Conservation (phyloP, 2,797 vertebrate genomes). For the Gallinago solitaria region DNA sequence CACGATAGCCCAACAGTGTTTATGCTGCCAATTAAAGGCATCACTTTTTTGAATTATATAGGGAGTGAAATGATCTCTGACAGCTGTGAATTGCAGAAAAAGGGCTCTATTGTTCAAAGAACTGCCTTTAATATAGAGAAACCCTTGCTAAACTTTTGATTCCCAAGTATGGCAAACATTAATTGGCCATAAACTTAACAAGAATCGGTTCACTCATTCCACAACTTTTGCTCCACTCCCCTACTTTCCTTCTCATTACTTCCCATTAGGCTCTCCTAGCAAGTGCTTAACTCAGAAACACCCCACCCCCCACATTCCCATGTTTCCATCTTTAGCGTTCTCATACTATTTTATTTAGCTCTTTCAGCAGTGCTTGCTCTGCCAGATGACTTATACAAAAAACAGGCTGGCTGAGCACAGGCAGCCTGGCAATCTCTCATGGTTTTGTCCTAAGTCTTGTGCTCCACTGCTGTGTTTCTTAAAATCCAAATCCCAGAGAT, state of each 20-base stretch:
- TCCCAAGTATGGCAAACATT: conserved; percentile 71
- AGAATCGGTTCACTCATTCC: conserved; percentile 58
- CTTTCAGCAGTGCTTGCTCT: conserved; percentile 1
- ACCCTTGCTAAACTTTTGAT: conserved; percentile 61
- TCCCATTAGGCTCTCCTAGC: conserved; percentile 26
- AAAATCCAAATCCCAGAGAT: neutral
- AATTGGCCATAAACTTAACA: conserved; percentile 75
- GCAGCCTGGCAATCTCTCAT: neutral
- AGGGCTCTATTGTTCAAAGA: conserved; percentile 72
- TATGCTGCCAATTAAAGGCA: conserved; percentile 74
- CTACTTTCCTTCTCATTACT: conserved; percentile 49
- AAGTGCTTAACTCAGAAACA: conserved; percentile 52
- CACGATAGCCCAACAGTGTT: conserved; percentile 62
- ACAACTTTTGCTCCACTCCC: conserved; percentile 4
- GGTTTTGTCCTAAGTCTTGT: neutral
- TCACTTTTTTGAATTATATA: conserved; percentile 74
- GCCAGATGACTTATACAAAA: conserved; percentile 18
- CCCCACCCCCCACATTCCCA: conserved; percentile 27
- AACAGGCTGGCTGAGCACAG: neutral
- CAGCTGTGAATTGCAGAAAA: conserved; percentile 74
- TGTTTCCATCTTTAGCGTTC: conserved; percentile 35
- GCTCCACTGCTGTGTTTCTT: neutral
- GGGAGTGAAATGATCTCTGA: conserved; percentile 77
- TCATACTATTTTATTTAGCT: conserved; percentile 35
- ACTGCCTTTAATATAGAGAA: conserved; percentile 72